Evolutionary conservation across 1,140 invertebrate genomes (phyloP).

Genomic region (Sipha flava): DNA sequence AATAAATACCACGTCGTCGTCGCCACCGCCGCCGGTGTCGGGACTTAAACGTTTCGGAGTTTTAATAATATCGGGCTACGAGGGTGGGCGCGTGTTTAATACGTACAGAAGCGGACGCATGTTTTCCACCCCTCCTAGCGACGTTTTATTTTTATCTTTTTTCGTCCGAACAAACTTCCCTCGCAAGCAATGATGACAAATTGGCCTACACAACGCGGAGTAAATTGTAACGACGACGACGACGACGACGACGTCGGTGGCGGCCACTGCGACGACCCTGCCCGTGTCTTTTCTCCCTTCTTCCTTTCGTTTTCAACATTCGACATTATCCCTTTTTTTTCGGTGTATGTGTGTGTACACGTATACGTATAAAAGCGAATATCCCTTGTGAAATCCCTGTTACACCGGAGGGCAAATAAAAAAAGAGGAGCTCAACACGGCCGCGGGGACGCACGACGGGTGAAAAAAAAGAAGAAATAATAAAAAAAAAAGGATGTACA

Average conservation of each 20-base stretch:
- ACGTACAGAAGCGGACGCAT: background rate
- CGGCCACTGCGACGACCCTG: background rate
- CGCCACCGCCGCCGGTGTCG: background rate
- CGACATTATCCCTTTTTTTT: slow-evolving; percentile 1
- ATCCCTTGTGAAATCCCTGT: background rate
- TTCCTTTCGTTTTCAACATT: background rate
- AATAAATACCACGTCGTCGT: slow-evolving; percentile 1
- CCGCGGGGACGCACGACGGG: no score
- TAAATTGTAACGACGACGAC: background rate
- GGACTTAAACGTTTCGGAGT: slow-evolving; percentile 24
- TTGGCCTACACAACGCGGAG: background rate
- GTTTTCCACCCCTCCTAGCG: background rate
- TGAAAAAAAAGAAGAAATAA: no score
- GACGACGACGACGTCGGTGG: background rate
- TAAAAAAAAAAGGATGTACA: background rate
- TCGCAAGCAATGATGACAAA: slow-evolving; percentile 28
- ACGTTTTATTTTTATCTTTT: background rate
- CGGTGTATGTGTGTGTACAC: background rate
- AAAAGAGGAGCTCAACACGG: background rate
- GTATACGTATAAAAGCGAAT: background rate
- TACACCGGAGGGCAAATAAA: slow-evolving; percentile 4
- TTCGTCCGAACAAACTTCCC: background rate
- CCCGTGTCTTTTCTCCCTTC: background rate
- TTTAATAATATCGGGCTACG: slow-evolving; percentile 17
- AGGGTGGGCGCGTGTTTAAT: background rate